phyloP scores from a whole-genome alignment of 2,888 invertebrate species.

The Dryocosmus kuriphilus region DNA sequence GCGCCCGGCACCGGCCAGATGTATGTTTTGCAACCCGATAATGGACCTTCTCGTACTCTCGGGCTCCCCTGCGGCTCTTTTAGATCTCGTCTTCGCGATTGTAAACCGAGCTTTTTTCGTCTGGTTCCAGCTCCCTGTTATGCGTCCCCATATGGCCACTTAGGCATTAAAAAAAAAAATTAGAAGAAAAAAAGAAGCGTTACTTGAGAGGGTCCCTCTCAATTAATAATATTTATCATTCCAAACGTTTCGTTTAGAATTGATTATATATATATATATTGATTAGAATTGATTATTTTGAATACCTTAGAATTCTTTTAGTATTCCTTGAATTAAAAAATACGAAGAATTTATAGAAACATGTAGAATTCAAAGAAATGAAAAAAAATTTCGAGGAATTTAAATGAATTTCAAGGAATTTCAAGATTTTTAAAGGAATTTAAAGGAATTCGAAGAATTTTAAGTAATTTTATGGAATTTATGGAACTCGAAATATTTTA shows the following conservation, averaged over 20 bases:
- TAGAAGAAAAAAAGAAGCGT: conserved; percentile 57
- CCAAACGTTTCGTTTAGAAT: conserved; percentile 53
- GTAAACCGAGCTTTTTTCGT: conserved; percentile 73
- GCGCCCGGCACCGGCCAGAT: conserved; percentile 69
- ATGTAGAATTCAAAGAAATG: no score
- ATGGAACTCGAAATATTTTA: no score
- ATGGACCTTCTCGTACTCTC: conserved; percentile 71
- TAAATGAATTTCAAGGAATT: no score
- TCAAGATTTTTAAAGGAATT: no score
- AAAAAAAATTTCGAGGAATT: no score
- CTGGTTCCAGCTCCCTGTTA: conserved; percentile 64
- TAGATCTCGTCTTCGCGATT: conserved; percentile 73
- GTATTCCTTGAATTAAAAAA: no score
- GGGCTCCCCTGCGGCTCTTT: conserved; percentile 72
- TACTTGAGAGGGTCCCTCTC: conserved; percentile 34
- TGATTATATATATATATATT: no score
- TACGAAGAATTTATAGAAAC: no score
- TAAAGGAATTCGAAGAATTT: no score
- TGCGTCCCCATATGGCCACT: conserved; percentile 75
- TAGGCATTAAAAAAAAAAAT: conserved; percentile 59
- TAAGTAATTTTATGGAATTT: no score
- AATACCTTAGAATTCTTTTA: no score
- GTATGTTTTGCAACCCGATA: conserved; percentile 77
- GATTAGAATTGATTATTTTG: no score
- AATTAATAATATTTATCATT: conserved; percentile 58